These are phyloP conservation scores for Harpalus rufipes DNA, from an alignment of 2,888 invertebrate genomes.

Conservation along the genomic window DNA sequence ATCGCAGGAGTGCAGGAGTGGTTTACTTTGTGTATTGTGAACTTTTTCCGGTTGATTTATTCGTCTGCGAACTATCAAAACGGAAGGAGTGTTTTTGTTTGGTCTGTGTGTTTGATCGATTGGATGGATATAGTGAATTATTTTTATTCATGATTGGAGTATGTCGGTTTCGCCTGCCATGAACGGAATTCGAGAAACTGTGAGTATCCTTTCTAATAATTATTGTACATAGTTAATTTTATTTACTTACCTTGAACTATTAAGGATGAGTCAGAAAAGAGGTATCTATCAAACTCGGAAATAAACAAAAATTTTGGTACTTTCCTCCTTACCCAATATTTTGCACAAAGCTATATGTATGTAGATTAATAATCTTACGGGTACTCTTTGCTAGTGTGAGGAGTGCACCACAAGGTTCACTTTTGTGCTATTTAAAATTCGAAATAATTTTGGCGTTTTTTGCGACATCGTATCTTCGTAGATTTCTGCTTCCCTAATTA, in stretches of 20 bases:
- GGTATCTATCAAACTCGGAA: not conserved
- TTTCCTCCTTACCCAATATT: no score
- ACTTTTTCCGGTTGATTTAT: slow-evolving; percentile 32
- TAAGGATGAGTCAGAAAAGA: not conserved
- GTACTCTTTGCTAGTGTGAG: no score
- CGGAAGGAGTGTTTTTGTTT: slow-evolving; percentile 8
- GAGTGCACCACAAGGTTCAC: no score
- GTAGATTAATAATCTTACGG: no score
- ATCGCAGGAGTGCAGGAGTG: slow-evolving; percentile 27
- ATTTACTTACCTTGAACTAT: not conserved
- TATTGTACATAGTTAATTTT: not conserved
- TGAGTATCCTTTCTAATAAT: slow-evolving; percentile 26
- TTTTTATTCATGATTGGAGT: slow-evolving; percentile 54
- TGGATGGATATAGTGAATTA: not conserved
- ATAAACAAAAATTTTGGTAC: not conserved
- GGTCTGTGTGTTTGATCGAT: slow-evolving; percentile 39
- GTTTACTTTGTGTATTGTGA: slow-evolving; percentile 4
- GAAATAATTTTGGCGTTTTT: no score
- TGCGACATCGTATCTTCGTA: no score
- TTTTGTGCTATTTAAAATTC: no score
- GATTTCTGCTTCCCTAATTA: no score
- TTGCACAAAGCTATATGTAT: no score
- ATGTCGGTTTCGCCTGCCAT: slow-evolving; percentile 60
- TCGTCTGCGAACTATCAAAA: not conserved
- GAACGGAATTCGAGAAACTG: slow-evolving; percentile 62